Percentiles rank a stretch among this genome's conserved stretches.
Conservation (phyloP, 2,888 invertebrate genomes). For the Cheilosia impressa region DNA sequence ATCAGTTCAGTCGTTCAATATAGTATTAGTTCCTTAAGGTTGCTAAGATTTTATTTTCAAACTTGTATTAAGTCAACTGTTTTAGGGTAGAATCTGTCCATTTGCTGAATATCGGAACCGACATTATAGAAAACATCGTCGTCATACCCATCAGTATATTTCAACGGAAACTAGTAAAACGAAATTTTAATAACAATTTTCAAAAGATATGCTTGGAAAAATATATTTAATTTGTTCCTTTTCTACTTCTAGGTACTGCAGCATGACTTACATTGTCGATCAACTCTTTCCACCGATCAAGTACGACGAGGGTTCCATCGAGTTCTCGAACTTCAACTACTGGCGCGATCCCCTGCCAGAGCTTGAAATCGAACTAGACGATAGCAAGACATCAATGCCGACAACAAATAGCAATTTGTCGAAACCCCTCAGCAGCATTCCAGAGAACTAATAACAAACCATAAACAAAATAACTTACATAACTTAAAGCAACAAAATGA, state of each 20-base stretch:
- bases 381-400: constrained; percentile 46
- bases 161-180: no score
- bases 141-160: no score
- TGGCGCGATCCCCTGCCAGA: constrained; percentile 95
- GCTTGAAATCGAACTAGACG: constrained; percentile 81
- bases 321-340: constrained; percentile 94
- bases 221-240: not conserved
- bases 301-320: constrained; percentile 86
- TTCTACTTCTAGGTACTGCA: constrained; percentile 91
- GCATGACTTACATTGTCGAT: constrained; percentile 97
- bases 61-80: no score
- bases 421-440: constrained; percentile 81
- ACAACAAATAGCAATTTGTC: constrained; percentile 68
- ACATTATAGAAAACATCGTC: no score
- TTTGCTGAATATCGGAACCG: no score
- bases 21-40: no score
- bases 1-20: no score
- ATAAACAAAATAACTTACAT: not conserved
- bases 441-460: constrained; percentile 79
- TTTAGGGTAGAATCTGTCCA: no score
- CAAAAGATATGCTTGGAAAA: not conserved
- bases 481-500: constrained; percentile 28
- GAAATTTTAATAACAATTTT: no score
- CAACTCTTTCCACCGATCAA: constrained; percentile 95
- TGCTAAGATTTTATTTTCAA: no score